Evolutionary conservation across 2,888 invertebrate species (phyloP).

Genomic region (Cremastinae sp.): DNA sequence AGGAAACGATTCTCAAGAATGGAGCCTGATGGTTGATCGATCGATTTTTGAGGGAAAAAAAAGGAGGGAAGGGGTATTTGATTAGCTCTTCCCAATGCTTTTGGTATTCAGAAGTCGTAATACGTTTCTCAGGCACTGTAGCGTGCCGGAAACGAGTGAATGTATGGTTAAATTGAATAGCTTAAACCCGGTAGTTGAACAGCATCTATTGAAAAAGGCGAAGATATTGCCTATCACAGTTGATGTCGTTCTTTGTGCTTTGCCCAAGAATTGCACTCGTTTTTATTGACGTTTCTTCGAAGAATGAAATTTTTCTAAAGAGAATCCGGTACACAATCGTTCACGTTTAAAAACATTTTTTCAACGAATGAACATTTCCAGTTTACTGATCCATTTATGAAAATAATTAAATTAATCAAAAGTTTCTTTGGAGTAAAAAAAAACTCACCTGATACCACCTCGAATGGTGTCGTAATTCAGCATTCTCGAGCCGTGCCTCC

Average conservation of each 20-base stretch:
- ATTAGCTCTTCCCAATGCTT: neutral
- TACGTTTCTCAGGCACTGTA: conserved; percentile 1
- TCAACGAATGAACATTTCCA: neutral
- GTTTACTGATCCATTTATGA: no score
- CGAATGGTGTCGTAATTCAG: conserved; percentile 90
- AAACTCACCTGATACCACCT: conserved; percentile 88
- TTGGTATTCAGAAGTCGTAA: conserved; percentile 6
- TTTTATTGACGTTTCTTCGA: conserved; percentile 15
- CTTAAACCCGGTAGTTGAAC: conserved; percentile 14
- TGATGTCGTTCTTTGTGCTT: conserved; percentile 38
- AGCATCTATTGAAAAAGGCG: conserved; percentile 27
- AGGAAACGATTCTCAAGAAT: no score
- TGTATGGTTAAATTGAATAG: conserved; percentile 5
- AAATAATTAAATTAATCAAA: no score
- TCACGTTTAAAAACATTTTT: no score
- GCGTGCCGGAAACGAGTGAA: conserved; percentile 1
- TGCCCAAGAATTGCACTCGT: conserved; percentile 6
- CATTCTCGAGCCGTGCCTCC: conserved; percentile 88
- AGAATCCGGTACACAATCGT: conserved; percentile 11
- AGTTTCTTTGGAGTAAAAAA: neutral
- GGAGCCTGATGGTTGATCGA: no score
- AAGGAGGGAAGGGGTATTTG: neutral
- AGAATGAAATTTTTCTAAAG: neutral
- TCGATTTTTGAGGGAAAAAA: neutral
- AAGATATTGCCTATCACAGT: conserved; percentile 39